Evolutionary conservation across 2,888 invertebrate genomes (phyloP).

Genomic region (Dione vanillae): DNA sequence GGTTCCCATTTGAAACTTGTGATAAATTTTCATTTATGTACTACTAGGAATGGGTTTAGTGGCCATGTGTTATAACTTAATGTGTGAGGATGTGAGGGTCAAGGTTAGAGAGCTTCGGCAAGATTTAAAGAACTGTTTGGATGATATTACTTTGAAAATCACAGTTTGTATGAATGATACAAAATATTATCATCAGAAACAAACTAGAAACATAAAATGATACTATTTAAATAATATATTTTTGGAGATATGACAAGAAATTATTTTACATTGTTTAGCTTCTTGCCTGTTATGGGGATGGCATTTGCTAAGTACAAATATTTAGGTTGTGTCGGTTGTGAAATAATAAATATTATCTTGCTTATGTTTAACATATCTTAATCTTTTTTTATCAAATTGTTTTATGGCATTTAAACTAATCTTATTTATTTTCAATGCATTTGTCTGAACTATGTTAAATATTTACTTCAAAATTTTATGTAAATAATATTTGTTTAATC

Average conservation of each 20-base stretch:
- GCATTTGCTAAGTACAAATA: neutral
- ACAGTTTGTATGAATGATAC: constrained; percentile 86
- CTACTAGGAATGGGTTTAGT: constrained; percentile 93
- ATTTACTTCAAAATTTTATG: neutral
- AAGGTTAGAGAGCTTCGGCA: constrained; percentile 91
- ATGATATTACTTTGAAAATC: constrained; percentile 89
- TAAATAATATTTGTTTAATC: neutral
- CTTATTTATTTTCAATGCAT: neutral
- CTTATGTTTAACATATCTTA: neutral
- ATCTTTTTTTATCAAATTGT: neutral
- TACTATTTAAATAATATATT: neutral
- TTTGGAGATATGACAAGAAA: neutral
- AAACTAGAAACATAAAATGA: constrained; percentile 70
- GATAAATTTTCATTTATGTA: constrained; percentile 94
- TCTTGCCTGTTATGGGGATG: neutral
- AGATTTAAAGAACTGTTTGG: constrained; percentile 90
- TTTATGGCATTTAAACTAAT: constrained; percentile 2
- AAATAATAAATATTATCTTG: neutral
- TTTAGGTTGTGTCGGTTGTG: constrained; percentile 13
- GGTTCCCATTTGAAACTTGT: constrained; percentile 93
- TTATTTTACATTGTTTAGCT: constrained; percentile 3
- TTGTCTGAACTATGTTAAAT: neutral
- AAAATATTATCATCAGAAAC: constrained; percentile 79
- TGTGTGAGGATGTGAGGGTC: constrained; percentile 93
- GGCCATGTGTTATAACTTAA: constrained; percentile 95